These are phyloP conservation scores for Cryptosula pallasiana DNA, from an alignment of 2,888 invertebrate genomes.

Conservation along the genomic window DNA sequence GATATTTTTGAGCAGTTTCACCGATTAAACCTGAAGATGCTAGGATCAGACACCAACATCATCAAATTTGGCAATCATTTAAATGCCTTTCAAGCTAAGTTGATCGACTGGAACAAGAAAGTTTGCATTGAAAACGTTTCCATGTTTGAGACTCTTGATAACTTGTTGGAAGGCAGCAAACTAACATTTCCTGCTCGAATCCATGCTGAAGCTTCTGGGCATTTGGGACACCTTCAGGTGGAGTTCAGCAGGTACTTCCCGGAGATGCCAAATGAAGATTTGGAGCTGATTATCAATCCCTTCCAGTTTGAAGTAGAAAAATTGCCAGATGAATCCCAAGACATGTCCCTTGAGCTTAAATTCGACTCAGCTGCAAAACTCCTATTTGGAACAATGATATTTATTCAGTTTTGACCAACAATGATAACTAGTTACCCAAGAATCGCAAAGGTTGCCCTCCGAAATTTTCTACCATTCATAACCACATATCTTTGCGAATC, in stretches of 20 bases:
- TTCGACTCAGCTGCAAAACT: not conserved
- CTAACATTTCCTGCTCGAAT: not conserved
- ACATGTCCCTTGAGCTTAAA: not conserved
- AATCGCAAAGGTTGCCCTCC: not conserved
- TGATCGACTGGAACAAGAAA: constrained; percentile 9
- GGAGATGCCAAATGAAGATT: constrained; percentile 13
- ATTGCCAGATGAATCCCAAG: not conserved
- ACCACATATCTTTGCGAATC: not conserved
- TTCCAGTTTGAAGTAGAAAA: not conserved
- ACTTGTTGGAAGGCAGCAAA: not conserved
- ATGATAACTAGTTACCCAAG: not conserved
- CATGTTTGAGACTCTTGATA: constrained; percentile 7
- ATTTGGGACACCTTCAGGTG: not conserved
- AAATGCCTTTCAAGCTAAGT: no score
- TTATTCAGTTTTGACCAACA: not conserved
- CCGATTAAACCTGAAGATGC: no score
- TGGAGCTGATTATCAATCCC: not conserved
- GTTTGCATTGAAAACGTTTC: not conserved
- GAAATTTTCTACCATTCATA: not conserved
- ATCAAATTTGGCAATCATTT: no score
- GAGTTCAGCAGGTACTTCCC: constrained; percentile 8
- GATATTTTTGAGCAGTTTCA: no score
- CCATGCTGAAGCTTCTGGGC: not conserved
- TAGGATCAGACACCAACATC: no score
- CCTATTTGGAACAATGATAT: not conserved